Evolutionary conservation across 2,888 invertebrate species (phyloP).

Genomic region (Endomychus coccineus): DNA sequence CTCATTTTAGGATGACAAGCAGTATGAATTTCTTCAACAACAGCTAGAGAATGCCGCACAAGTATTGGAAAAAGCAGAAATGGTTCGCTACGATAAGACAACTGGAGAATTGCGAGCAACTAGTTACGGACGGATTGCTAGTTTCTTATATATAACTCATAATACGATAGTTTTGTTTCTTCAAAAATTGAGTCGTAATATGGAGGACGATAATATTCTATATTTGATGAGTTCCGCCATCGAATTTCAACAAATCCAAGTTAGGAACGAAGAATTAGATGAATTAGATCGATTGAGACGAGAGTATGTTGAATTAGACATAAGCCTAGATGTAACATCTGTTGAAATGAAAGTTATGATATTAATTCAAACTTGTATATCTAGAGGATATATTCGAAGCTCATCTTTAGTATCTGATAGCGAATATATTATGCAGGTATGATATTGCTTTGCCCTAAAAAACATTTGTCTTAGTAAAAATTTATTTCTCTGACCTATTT

Average conservation of each 20-base stretch:
- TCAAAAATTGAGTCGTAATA: constrained; percentile 67
- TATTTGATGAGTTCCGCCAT: constrained; percentile 85
- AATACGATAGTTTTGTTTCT: constrained; percentile 93
- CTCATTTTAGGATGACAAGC: constrained; percentile 64
- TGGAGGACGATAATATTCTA: constrained; percentile 83
- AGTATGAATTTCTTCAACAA: constrained; percentile 66
- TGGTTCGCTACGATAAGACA: constrained; percentile 85
- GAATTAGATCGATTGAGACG: constrained; percentile 76
- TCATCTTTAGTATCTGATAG: constrained; percentile 86
- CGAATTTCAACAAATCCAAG: constrained; percentile 92
- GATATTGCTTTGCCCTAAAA: too few species aligned
- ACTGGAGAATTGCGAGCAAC: constrained; percentile 75
- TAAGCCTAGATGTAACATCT: constrained; percentile 80
- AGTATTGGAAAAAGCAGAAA: constrained; percentile 81
- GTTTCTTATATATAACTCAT: constrained; percentile 95
- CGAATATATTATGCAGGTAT: constrained; percentile 80
- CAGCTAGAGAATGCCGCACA: constrained; percentile 75
- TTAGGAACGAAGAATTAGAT: constrained; percentile 89
- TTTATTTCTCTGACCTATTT: too few species aligned
- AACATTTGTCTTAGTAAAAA: too few species aligned
- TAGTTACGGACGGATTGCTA: constrained; percentile 92
- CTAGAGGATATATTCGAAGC: constrained; percentile 69
- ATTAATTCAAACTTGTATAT: constrained; percentile 83
- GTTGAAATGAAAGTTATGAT: constrained; percentile 93
- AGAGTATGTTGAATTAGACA: constrained; percentile 68